Percentiles rank a stretch among this genome's conserved stretches.
These are phyloP conservation scores for Cydia strobilella DNA, from an alignment of 1,140 invertebrate genomes.

Conservation along the genomic window DNA sequence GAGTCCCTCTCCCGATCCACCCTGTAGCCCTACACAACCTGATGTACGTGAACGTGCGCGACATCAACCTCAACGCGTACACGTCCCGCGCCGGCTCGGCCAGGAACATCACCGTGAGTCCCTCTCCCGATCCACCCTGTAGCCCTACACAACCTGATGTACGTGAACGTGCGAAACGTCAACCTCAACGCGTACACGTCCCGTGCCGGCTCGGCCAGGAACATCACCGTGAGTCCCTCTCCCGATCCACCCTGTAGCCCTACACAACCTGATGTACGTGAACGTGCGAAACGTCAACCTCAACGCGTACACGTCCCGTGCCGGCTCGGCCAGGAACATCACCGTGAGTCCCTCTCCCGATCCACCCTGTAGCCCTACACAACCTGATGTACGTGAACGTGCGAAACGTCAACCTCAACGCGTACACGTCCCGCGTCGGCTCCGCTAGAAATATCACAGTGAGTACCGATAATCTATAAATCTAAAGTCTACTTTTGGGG, in stretches of 20 bases:
- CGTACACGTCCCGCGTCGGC: background rate
- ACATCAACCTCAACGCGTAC: conserved; percentile 90
- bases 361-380: no score
- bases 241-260: conserved; percentile 87
- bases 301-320: conserved; percentile 85
- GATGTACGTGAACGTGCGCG: conserved; percentile 93
- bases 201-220: conserved; percentile 84
- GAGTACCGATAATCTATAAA: background rate
- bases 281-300: conserved; percentile 94
- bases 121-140: conserved; percentile 88
- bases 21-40: conserved; percentile 91
- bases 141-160: conserved; percentile 91
- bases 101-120: conserved; percentile 83
- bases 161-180: conserved; percentile 91
- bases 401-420: no score
- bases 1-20: conserved; percentile 87
- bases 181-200: conserved; percentile 90
- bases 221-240: no score
- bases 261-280: conserved; percentile 92
- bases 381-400: no score
- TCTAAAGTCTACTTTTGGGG: no score
- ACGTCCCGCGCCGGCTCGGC: conserved; percentile 85
- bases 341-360: conserved; percentile 60
- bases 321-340: conserved; percentile 84
- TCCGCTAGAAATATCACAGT: conserved; percentile 76